phyloP scores from a whole-genome alignment of 2,797 vertebrate genomes.

The Margarornis squamiger region DNA sequence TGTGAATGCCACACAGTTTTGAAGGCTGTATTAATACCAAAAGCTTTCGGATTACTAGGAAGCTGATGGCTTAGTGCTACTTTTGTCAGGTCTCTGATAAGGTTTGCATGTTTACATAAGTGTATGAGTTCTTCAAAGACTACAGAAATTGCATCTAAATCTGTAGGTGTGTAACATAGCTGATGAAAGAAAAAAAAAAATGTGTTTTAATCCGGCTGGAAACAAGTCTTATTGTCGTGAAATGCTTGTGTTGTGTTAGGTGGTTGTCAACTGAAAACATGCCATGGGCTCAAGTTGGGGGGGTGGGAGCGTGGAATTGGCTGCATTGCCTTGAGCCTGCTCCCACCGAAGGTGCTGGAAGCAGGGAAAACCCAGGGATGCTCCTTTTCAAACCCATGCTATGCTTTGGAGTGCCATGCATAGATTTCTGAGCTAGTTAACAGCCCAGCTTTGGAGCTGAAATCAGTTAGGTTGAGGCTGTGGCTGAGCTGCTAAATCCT shows the following conservation, averaged over 20 bases:
- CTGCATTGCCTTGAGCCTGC: not conserved
- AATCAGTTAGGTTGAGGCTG: not conserved
- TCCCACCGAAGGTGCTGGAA: not conserved
- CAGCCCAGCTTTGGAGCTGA: not conserved
- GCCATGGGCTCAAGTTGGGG: not conserved
- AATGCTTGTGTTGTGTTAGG: not conserved
- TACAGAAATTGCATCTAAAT: not conserved
- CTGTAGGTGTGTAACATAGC: not conserved
- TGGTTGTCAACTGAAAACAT: not conserved
- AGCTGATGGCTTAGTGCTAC: not conserved
- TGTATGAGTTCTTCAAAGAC: not conserved
- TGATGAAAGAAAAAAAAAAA: not conserved
- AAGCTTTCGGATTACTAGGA: not conserved
- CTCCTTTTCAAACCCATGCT: not conserved
- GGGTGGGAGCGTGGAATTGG: accelerated
- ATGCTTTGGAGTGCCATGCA: not conserved
- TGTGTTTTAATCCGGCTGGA: not conserved
- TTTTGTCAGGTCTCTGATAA: not conserved
- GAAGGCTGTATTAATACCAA: not conserved
- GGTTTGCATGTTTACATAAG: not conserved
- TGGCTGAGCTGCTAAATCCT: not conserved
- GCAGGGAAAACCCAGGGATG: not conserved
- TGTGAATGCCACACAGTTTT: not conserved
- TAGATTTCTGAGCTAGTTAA: not conserved
- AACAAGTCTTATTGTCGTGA: not conserved